Evolutionary conservation across 2,113 vertebrate genomes (phyloP), one percentile per base, ranked within the genome.

Genomic region (Azemiops feae): DNA sequence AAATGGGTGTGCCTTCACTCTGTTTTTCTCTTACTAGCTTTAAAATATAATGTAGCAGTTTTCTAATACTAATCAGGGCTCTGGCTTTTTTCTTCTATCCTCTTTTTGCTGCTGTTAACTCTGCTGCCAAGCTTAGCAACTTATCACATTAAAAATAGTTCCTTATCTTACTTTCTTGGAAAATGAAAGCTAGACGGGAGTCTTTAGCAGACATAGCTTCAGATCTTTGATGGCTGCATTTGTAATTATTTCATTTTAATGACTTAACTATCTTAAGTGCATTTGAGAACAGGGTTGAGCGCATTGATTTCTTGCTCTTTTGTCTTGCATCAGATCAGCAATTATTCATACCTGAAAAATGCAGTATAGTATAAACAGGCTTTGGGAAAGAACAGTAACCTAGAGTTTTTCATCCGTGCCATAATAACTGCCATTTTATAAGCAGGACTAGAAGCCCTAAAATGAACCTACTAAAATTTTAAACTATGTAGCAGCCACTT

Each of bases 221-320:
- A 25, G 39, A 47, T 89, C 10, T 60, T 88, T 89, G 64, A 85
- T n/a, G 34, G 64, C 14, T 53, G 43, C 47, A 90, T 45, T 2
- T 47, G 27, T 89, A n/a, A 11, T 89, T 11, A 20, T 91, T 91
- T 69, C 90, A 86, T 16, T 86, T 87, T 6, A 89, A 87, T 87
- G 89, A 58, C 87, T 50, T 60, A n/a, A 55, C 50, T 90, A 60
- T 47, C 25, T 54, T 85, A 34, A 90, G 54, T 3, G 53, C 85
- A 39, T 91, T 12, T 0, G 0, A 50, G 88, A 22, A 27, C 86
- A 0, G 0, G 86, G 55, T 27, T 93, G 91, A 88, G 43, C 54
- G 0, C 0, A 10, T 60, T 4, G 1, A 5, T 14, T 45, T 11
- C 55, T 0, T 23, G 45, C 55, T 86, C 58, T 39, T 87, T 58